Evolutionary conservation across 2,797 vertebrate genomes (phyloP).

Genomic region (Propithecus perrieri): DNA sequence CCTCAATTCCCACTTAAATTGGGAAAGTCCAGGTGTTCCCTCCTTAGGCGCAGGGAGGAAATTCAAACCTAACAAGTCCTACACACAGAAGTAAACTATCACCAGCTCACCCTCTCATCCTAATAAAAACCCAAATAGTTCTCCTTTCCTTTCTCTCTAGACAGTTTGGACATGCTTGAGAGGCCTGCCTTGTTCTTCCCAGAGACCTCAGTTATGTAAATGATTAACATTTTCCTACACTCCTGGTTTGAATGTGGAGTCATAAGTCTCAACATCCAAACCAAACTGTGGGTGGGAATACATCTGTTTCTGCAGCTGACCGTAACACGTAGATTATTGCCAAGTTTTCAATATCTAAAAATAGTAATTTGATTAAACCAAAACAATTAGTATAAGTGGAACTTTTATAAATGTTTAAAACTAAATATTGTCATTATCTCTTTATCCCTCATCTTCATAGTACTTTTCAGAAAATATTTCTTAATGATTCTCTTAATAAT

Average conservation of each 20-base stretch:
- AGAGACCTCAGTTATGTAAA: not conserved
- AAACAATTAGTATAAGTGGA: not conserved
- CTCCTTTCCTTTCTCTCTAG: not conserved
- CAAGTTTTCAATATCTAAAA: not conserved
- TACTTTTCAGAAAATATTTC: not conserved
- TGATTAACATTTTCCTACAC: not conserved
- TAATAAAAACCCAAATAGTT: not conserved
- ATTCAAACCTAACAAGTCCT: not conserved
- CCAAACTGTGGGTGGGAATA: not conserved
- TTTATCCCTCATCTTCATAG: not conserved
- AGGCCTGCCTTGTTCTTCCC: not conserved
- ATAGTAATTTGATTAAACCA: not conserved
- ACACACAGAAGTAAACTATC: not conserved
- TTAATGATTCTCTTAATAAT: not conserved
- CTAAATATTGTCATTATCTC: not conserved
- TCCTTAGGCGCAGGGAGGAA: not conserved
- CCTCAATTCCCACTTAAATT: not conserved
- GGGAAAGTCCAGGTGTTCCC: not conserved
- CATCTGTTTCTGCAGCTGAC: not conserved
- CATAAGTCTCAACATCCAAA: not conserved
- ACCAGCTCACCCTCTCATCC: too few relatives aligned
- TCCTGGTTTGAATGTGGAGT: not conserved
- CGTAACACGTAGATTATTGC: not conserved
- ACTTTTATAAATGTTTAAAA: not conserved
- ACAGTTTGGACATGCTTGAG: not conserved